phyloP scores from a whole-genome alignment of 1,140 invertebrate genomes.

The Pseudomyrmex sp. region DNA sequence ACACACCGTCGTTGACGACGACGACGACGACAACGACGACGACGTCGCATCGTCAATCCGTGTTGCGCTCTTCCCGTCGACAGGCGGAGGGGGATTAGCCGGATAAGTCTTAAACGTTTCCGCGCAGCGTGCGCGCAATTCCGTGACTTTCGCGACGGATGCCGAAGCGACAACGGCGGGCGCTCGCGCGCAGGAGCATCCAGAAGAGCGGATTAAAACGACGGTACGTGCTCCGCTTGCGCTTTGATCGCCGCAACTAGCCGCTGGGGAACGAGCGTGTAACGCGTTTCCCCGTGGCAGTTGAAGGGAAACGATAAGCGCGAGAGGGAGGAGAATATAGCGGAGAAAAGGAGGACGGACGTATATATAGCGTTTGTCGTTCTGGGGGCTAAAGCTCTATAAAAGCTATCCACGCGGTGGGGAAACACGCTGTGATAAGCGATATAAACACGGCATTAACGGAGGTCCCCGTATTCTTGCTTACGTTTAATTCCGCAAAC shows the following conservation, averaged over 20 bases:
- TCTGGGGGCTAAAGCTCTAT: background rate
- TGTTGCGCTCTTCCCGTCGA: background rate
- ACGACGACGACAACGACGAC: background rate
- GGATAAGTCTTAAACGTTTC: conserved; percentile 40
- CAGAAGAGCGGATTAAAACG: conserved; percentile 58
- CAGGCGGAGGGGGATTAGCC: conserved; percentile 41
- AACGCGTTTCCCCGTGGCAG: conserved; percentile 13
- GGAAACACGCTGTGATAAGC: conserved; percentile 6
- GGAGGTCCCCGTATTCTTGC: background rate
- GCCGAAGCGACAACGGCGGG: conserved; percentile 1
- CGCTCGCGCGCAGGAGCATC: conserved; percentile 30
- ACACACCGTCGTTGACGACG: background rate
- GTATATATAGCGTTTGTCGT: conserved; percentile 6
- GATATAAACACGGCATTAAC: conserved; percentile 30
- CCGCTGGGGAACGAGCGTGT: conserved; percentile 29
- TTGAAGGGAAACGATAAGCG: background rate
- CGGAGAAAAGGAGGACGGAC: background rate
- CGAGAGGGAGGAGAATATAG: background rate
- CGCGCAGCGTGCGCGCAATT: conserved; percentile 36
- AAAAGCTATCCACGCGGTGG: conserved; percentile 13
- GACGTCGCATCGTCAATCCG: conserved; percentile 34
- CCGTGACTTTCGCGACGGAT: conserved; percentile 44
- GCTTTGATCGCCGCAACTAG: conserved; percentile 47
- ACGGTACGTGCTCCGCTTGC: conserved; percentile 52
- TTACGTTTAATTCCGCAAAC: conserved; percentile 2